Percentiles rank a stretch among this genome's conserved stretches.
Evolutionary conservation across 2,113 vertebrate genomes (phyloP).

Genomic region (Rousettus leschenaultii): DNA sequence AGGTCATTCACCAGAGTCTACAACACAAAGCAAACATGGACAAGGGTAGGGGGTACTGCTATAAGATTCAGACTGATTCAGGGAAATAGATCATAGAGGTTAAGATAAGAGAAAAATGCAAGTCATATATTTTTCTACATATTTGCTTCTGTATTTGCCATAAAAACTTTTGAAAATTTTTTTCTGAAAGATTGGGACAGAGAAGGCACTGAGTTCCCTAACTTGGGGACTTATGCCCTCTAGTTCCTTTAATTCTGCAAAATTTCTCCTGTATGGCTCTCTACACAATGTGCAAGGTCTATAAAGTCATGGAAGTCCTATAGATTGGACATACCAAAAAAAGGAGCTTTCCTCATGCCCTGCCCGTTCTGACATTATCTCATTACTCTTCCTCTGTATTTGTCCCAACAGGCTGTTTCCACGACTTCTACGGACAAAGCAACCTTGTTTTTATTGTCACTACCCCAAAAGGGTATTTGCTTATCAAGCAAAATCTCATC

Average conservation of each 20-base stretch:
- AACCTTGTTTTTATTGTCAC: background rate
- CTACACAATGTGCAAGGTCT: rapidly evolving
- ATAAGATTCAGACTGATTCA: background rate
- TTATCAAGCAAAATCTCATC: background rate
- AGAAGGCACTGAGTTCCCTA: background rate
- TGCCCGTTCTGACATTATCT: background rate
- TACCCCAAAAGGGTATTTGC: background rate
- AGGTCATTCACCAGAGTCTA: background rate
- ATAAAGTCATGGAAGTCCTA: rapidly evolving
- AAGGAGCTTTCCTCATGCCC: background rate
- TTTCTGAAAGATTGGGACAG: background rate
- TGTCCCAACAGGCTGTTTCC: background rate
- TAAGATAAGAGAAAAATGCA: background rate
- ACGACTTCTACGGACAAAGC: background rate
- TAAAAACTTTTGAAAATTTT: background rate
- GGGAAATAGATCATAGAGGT: background rate
- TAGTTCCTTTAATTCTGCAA: background rate
- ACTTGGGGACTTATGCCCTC: rapidly evolving
- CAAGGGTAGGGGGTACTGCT: background rate
- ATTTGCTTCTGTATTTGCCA: background rate
- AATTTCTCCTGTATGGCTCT: background rate
- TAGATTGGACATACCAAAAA: background rate
- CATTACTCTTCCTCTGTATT: background rate
- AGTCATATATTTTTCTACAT: background rate
- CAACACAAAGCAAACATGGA: background rate